Evolutionary conservation across 2,888 invertebrate species (phyloP).

Genomic region (Phymatocera aterrima): DNA sequence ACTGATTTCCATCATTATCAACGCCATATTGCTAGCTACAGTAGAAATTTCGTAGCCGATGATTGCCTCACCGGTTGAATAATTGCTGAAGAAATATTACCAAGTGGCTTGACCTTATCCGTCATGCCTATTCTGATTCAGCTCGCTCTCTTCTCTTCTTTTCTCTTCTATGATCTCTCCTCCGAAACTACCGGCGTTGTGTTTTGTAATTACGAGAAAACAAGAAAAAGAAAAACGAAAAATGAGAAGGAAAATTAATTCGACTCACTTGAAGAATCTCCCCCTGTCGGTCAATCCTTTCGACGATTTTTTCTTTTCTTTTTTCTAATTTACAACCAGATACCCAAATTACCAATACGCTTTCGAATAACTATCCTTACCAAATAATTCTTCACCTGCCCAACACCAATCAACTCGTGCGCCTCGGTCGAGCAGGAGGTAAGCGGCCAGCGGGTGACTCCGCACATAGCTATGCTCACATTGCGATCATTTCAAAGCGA

Average conservation of each 20-base stretch:
- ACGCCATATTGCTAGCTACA: neutral
- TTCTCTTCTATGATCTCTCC: neutral
- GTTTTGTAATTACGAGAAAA: no score
- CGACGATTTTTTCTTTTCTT: neutral
- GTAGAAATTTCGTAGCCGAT: slow-evolving; percentile 32
- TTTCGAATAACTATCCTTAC: neutral
- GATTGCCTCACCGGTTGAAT: slow-evolving; percentile 41
- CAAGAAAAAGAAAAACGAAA: no score
- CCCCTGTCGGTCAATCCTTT: neutral
- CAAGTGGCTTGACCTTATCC: slow-evolving; percentile 38
- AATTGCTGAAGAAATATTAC: slow-evolving; percentile 42
- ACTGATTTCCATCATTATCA: slow-evolving; percentile 36
- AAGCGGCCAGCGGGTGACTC: slow-evolving; percentile 34
- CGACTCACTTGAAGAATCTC: neutral
- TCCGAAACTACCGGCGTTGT: neutral
- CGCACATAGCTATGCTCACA: slow-evolving; percentile 32
- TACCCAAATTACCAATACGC: neutral
- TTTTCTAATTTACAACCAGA: neutral
- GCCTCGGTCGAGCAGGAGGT: slow-evolving; percentile 29
- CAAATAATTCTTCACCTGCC: neutral
- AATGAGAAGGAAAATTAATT: slow-evolving; percentile 28
- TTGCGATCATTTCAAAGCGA: slow-evolving; percentile 43
- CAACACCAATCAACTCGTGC: slow-evolving; percentile 18
- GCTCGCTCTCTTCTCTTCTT: neutral
- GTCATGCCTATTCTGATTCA: slow-evolving; percentile 40